Percentiles rank a stretch among this genome's conserved stretches.
phyloP scores from a whole-genome alignment of 2,113 vertebrate species.

The Rhea pennata region DNA sequence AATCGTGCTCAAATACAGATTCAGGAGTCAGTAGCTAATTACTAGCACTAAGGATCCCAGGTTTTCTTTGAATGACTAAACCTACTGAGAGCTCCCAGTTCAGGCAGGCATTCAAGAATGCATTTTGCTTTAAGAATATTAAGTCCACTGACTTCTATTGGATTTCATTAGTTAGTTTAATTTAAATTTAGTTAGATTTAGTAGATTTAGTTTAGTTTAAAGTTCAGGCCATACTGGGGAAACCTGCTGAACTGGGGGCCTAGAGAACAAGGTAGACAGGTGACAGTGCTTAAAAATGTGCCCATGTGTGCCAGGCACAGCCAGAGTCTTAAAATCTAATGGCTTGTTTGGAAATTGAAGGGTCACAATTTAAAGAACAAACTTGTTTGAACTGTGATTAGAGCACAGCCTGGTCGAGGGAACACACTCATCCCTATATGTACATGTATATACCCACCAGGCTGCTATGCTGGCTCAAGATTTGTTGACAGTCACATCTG shows the following conservation, averaged over 20 bases:
- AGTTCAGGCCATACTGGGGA: constrained; percentile 20
- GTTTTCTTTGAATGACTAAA: neutral
- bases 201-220: neutral
- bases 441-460: neutral
- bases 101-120: neutral
- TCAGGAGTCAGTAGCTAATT: neutral
- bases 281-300: neutral
- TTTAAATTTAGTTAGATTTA: too few relatives aligned
- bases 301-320: neutral
- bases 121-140: constrained; percentile 14
- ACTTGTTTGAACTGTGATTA: neutral
- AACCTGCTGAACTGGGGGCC: neutral
- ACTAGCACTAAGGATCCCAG: neutral
- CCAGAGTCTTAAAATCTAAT: neutral
- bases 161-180: neutral
- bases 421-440: neutral
- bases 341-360: rapidly evolving
- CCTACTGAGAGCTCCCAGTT: neutral
- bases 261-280: neutral
- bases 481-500: neutral
- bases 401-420: neutral
- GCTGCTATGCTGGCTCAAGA: neutral
- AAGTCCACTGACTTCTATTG: neutral
- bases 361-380: neutral
- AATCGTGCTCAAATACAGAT: neutral